phyloP scores from a whole-genome alignment of 2,113 vertebrate species.

The Petromus typicus region DNA sequence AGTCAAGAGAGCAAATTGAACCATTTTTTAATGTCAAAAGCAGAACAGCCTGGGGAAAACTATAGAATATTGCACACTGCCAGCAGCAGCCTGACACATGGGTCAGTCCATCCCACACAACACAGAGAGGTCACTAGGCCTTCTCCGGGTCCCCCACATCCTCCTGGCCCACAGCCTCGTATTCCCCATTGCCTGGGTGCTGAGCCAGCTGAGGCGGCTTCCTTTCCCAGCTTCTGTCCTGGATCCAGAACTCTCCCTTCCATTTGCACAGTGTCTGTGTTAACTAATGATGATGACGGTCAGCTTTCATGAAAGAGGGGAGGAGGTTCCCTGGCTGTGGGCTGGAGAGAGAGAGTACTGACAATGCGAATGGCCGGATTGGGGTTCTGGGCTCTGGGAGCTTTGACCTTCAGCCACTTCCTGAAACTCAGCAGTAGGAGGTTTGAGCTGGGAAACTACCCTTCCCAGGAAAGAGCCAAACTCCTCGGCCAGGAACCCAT shows the following conservation, averaged over 20 bases:
- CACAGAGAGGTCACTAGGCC: neutral
- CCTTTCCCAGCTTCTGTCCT: neutral
- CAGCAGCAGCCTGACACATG: neutral
- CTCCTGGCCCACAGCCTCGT: neutral
- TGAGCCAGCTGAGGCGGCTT: neutral
- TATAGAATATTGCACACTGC: neutral
- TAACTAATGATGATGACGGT: slow-evolving; percentile 26
- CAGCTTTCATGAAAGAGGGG: slow-evolving; percentile 25
- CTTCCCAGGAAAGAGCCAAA: neutral
- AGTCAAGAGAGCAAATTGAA: slow-evolving; percentile 52
- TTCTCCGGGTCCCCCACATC: neutral
- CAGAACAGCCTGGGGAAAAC: slow-evolving; percentile 19
- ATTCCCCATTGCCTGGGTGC: neutral
- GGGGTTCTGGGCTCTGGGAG: neutral
- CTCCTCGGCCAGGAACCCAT: neutral
- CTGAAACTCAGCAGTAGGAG: neutral
- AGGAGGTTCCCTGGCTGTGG: neutral
- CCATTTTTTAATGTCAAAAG: slow-evolving; percentile 34
- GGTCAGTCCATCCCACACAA: neutral
- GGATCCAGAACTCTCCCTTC: neutral
- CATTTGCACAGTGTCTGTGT: neutral
- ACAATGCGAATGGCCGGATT: neutral
- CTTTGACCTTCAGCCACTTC: neutral
- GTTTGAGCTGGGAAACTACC: neutral
- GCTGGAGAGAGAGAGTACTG: neutral